Evolutionary conservation across 2,888 invertebrate species (phyloP).

Genomic region (Panopea generosa): DNA sequence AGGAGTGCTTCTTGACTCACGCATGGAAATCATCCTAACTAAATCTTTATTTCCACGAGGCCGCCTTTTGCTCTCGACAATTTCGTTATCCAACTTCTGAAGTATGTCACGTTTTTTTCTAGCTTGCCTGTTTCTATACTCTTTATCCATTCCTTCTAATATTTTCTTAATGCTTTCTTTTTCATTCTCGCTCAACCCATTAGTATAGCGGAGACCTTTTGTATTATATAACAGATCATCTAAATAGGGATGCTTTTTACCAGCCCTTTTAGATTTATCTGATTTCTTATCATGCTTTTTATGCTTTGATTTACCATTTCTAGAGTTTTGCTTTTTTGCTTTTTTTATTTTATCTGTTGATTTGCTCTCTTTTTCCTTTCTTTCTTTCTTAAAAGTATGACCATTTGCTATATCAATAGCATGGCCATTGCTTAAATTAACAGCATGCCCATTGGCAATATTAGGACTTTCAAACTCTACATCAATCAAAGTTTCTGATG

Average conservation of each 20-base stretch:
- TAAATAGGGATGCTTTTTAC: background rate
- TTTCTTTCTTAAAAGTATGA: no score
- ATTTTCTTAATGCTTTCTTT: constrained; percentile 41
- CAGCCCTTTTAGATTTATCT: background rate
- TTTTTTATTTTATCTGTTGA: background rate
- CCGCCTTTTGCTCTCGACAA: constrained; percentile 16
- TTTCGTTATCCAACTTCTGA: constrained; percentile 15
- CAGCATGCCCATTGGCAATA: constrained; percentile 26
- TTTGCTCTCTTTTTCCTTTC: no score
- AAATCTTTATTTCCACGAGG: constrained; percentile 55
- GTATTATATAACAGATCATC: background rate
- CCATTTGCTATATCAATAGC: no score
- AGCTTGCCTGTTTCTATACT: constrained; percentile 26
- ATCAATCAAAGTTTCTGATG: constrained; percentile 58
- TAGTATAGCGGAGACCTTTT: constrained; percentile 15
- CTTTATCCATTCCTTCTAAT: constrained; percentile 45
- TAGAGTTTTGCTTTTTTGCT: constrained; percentile 19
- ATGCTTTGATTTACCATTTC: constrained; percentile 9
- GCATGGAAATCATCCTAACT: constrained; percentile 50
- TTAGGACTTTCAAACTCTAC: constrained; percentile 57
- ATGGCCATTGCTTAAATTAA: no score
- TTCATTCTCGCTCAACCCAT: constrained; percentile 25
- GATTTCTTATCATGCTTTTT: background rate
- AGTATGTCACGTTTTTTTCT: constrained; percentile 32
- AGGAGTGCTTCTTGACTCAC: constrained; percentile 52